phyloP scores from a whole-genome alignment of 2,888 invertebrate genomes.

The Hirtodrosophila duncani region DNA sequence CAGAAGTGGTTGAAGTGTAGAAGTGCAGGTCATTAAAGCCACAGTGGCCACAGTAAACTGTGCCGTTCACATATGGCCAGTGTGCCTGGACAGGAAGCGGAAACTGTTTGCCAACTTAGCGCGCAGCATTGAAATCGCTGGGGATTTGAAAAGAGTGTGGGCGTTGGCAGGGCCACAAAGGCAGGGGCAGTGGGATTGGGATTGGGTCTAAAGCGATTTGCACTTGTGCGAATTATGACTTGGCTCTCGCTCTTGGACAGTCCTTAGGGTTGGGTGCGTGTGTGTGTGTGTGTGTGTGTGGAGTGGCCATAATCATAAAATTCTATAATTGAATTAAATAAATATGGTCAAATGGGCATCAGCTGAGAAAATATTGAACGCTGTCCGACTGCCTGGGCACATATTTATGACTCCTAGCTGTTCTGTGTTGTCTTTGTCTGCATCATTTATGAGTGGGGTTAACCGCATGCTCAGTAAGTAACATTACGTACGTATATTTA shows the following conservation, averaged over 20 bases:
- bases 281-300: too few relatives aligned
- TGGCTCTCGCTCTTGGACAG: constrained; percentile 15
- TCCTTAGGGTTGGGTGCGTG: too few relatives aligned
- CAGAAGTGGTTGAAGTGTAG: constrained; percentile 10
- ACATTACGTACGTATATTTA: too few relatives aligned
- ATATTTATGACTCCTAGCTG: constrained; percentile 53
- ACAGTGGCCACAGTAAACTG: constrained; percentile 3
- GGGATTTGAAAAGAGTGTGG: constrained; percentile 38
- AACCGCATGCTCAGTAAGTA: too few relatives aligned
- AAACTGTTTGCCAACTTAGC: constrained; percentile 69
- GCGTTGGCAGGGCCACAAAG: neutral
- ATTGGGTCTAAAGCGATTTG: constrained; percentile 49
- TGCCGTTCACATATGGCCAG: constrained; percentile 48
- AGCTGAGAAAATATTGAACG: constrained; percentile 70
- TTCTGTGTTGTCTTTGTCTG: constrained; percentile 8
- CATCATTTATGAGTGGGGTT: constrained; percentile 15
- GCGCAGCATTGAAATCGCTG: constrained; percentile 47
- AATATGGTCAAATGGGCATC: constrained; percentile 65
- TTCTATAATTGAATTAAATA: constrained; percentile 77
- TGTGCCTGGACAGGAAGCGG: constrained; percentile 54
- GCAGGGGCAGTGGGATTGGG: neutral
- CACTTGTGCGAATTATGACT: constrained; percentile 69
- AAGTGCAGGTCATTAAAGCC: constrained; percentile 64
- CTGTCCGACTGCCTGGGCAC: constrained; percentile 15
- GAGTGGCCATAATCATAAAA: constrained; percentile 76